Evolutionary conservation across 2,888 invertebrate species (phyloP).

Genomic region (Sericinus montela): DNA sequence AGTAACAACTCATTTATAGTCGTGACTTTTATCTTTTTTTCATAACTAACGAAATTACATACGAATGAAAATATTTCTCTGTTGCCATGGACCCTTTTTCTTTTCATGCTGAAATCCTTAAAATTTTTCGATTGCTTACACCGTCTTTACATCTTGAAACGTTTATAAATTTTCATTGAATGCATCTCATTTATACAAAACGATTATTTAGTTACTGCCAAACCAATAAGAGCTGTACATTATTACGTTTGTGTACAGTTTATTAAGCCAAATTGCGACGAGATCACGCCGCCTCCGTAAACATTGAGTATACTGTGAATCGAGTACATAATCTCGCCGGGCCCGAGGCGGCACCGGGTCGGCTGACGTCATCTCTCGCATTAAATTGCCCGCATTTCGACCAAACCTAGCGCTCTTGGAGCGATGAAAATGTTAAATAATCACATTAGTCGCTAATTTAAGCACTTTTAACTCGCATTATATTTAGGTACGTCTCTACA

Average conservation of each 20-base stretch:
- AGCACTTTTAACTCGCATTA: not conserved
- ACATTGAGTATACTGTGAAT: conserved; percentile 1
- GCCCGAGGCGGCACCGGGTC: conserved; percentile 20
- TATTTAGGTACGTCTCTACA: too few species aligned
- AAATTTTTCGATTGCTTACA: too few species aligned
- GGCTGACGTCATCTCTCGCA: conserved; percentile 29
- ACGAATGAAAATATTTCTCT: too few species aligned
- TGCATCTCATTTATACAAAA: too few species aligned
- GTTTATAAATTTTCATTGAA: too few species aligned
- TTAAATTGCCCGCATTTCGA: conserved; percentile 25
- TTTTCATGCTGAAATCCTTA: too few species aligned
- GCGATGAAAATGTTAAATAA: conserved; percentile 11
- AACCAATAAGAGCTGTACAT: not conserved
- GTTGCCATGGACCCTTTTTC: too few species aligned
- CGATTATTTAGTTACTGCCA: not conserved
- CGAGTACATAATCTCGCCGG: conserved; percentile 1
- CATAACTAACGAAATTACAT: too few species aligned
- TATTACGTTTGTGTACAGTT: conserved; percentile 5
- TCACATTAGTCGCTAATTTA: conserved; percentile 8
- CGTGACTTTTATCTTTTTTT: too few species aligned
- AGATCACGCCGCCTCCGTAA: conserved; percentile 3
- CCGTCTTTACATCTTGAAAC: too few species aligned
- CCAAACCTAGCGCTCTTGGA: conserved; percentile 23
- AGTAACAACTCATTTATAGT: too few species aligned
- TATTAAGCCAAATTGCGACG: conserved; percentile 12